phyloP scores from a whole-genome alignment of 2,113 vertebrate genomes.

The Neolamprologus longior region DNA sequence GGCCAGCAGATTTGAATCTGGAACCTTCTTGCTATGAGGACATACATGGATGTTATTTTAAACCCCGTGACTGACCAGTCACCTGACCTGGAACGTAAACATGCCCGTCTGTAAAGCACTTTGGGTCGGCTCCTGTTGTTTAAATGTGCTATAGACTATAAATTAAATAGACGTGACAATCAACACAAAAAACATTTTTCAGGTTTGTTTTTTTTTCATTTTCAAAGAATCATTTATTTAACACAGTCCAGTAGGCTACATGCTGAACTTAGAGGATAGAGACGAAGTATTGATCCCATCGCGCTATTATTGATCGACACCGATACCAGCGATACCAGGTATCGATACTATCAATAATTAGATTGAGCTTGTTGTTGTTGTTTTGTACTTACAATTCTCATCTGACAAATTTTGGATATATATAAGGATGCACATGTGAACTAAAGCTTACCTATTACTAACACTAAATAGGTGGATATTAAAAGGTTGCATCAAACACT shows the following conservation, averaged over 20 bases:
- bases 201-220: accelerated
- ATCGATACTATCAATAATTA: neutral
- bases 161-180: neutral
- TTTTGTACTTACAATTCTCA: neutral
- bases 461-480: neutral
- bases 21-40: neutral
- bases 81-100: neutral
- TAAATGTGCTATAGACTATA: neutral
- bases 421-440: neutral
- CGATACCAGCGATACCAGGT: neutral
- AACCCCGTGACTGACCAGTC: neutral
- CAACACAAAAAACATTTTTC: neutral
- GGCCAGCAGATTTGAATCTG: neutral
- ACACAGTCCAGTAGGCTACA: neutral
- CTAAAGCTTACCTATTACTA: neutral
- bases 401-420: neutral
- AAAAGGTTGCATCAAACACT: neutral
- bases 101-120: neutral
- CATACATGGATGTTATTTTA: neutral
- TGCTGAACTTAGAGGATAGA: neutral
- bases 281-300: neutral
- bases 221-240: neutral
- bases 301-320: neutral
- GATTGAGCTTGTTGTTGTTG: neutral
- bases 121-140: neutral